Evolutionary conservation across 92 coral and sea anemone species (phyloP).

Genomic region (Chrysogorgia sp.): DNA sequence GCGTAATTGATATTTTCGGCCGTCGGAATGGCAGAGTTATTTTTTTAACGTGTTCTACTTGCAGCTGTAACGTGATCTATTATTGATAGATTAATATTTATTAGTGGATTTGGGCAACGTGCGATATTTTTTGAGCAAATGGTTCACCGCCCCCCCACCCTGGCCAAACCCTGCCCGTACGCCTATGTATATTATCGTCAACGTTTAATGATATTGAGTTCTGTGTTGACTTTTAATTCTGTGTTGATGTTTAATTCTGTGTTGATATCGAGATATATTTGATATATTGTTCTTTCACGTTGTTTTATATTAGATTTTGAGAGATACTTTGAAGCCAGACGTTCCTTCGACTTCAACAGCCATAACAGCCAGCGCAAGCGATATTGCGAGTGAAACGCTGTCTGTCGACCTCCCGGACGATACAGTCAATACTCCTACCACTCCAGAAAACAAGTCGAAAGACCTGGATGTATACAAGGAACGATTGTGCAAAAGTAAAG

Average conservation of each 20-base stretch:
- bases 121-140: too few relatives aligned
- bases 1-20: too few relatives aligned
- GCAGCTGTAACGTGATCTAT: too few relatives aligned
- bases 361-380: neutral
- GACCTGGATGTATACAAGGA: constrained; percentile 23
- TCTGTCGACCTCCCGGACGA: constrained; percentile 23
- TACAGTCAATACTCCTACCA: constrained; percentile 16
- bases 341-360: constrained; percentile 10
- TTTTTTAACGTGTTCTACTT: too few relatives aligned
- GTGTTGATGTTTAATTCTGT: too few relatives aligned
- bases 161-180: too few relatives aligned
- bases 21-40: too few relatives aligned
- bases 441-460: constrained; percentile 8
- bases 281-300: constrained; percentile 13
- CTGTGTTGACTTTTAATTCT: constrained; percentile 11
- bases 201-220: neutral
- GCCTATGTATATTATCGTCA: neutral
- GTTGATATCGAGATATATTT: constrained; percentile 27
- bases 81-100: too few relatives aligned
- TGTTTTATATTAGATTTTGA: constrained; percentile 21
- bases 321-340: constrained; percentile 27
- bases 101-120: too few relatives aligned
- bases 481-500: constrained; percentile 25
- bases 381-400: constrained; percentile 8
- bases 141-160: too few relatives aligned